These are phyloP conservation scores for Morelia viridis DNA, from an alignment of 2,797 vertebrate species.

Conservation along the genomic window DNA sequence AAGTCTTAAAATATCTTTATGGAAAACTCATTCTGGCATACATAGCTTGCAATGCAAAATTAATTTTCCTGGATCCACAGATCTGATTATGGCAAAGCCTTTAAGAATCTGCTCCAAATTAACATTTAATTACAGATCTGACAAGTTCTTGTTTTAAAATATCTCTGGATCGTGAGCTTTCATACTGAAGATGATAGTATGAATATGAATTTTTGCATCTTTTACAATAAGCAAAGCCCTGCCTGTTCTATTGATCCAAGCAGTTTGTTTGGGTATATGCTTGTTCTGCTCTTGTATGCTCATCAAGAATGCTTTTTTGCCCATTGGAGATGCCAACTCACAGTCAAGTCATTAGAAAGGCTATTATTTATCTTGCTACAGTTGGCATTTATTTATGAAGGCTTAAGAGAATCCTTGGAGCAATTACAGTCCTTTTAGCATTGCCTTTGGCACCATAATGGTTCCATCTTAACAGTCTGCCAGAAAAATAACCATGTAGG, in stretches of 20 bases:
- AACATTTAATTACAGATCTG: constrained; percentile 13
- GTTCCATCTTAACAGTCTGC: constrained; percentile 27
- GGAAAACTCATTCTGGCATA: background rate
- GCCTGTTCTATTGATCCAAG: background rate
- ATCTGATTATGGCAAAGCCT: constrained; percentile 18
- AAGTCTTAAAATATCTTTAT: constrained; percentile 5
- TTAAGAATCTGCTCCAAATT: constrained; percentile 17
- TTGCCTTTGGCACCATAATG: background rate
- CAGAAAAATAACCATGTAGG: constrained; percentile 19
- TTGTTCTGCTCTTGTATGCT: background rate
- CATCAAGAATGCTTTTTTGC: constrained; percentile 11
- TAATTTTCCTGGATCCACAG: background rate
- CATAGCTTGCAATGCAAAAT: background rate
- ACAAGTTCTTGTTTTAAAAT: constrained; percentile 32
- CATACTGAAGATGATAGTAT: background rate
- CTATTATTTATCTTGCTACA: constrained; percentile 27
- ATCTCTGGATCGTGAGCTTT: background rate
- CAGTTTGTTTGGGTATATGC: background rate
- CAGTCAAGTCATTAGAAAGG: constrained; percentile 33
- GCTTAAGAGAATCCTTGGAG: constrained; percentile 23
- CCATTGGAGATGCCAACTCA: constrained; percentile 30
- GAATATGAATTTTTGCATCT: constrained; percentile 7
- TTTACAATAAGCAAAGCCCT: constrained; percentile 14
- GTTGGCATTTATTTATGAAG: constrained; percentile 33
- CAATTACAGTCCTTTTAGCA: constrained; percentile 1